A percentile compares a stretch with the other conserved stretches of the same genome.
phyloP scores from a whole-genome alignment of 2,113 vertebrate species.

The Xenopus tropicalis region DNA sequence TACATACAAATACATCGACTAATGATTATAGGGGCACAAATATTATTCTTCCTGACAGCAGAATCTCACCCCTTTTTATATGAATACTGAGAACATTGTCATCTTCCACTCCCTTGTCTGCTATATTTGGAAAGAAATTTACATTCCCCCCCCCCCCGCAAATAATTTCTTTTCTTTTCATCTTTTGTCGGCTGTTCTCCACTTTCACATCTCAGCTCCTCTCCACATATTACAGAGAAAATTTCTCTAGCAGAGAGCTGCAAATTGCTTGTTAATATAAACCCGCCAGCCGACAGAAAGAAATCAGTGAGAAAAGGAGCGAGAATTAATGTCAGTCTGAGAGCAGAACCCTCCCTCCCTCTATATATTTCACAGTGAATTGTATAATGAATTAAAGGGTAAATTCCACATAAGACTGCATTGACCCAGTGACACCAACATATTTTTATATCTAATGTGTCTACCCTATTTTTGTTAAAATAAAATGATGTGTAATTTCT shows the following conservation, averaged over 20 bases:
- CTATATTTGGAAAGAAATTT: conserved; percentile 37
- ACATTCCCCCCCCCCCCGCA: conserved; percentile 4
- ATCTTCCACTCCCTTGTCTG: conserved; percentile 27
- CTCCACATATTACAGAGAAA: conserved; percentile 37
- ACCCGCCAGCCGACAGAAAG: conserved; percentile 26
- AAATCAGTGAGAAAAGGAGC: conserved; percentile 28
- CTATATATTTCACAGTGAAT: not conserved
- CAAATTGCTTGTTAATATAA: conserved; percentile 47
- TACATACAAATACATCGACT: too few species aligned
- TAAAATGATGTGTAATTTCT: too few species aligned
- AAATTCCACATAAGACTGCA: not conserved
- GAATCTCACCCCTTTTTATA: too few species aligned
- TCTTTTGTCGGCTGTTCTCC: conserved; percentile 29
- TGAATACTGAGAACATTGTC: conserved; percentile 15
- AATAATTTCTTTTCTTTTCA: conserved; percentile 18
- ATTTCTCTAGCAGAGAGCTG: conserved; percentile 35
- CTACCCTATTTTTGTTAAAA: too few species aligned
- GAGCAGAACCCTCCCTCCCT: not conserved
- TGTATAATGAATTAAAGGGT: conserved; percentile 1
- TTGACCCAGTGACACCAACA: not conserved
- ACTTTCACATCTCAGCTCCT: conserved; percentile 3
- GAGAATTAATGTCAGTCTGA: conserved; percentile 21
- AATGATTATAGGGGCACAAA: too few species aligned
- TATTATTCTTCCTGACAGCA: too few species aligned
- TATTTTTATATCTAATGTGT: too few species aligned